Conservation (phyloP, 2,113 vertebrate species). For the Melospiza melodia region DNA sequence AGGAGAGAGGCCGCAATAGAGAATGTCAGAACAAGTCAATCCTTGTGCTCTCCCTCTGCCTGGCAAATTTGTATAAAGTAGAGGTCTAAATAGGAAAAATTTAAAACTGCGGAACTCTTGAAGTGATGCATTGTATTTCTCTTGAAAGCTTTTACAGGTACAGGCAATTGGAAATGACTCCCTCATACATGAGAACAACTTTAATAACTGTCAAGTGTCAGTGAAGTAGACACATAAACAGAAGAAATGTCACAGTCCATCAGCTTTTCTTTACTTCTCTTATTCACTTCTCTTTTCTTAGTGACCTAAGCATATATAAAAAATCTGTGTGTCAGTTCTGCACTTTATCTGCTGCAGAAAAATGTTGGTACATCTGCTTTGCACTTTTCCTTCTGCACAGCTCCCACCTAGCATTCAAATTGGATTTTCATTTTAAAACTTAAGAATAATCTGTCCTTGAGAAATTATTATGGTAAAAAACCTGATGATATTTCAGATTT, state of each 20-base stretch:
- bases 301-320: neutral
- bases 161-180: conserved; percentile 52
- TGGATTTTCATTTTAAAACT: neutral
- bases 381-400: neutral
- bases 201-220: conserved; percentile 48
- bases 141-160: conserved; percentile 51
- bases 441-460: neutral
- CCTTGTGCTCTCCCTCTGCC: neutral
- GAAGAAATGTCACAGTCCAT: conserved; percentile 52
- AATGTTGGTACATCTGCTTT: neutral
- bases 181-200: conserved; percentile 42
- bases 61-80: conserved; percentile 18
- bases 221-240: conserved; percentile 29
- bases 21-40: conserved; percentile 7
- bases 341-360: neutral
- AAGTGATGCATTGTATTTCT: conserved; percentile 1
- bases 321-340: neutral
- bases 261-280: conserved; percentile 32
- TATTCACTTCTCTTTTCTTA: neutral
- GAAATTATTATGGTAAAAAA: neutral
- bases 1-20: neutral
- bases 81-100: conserved; percentile 31
- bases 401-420: neutral
- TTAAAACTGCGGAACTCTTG: neutral
- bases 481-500: neutral